phyloP scores from a whole-genome alignment of 2,888 invertebrate genomes.

The Rapana venosa region DNA sequence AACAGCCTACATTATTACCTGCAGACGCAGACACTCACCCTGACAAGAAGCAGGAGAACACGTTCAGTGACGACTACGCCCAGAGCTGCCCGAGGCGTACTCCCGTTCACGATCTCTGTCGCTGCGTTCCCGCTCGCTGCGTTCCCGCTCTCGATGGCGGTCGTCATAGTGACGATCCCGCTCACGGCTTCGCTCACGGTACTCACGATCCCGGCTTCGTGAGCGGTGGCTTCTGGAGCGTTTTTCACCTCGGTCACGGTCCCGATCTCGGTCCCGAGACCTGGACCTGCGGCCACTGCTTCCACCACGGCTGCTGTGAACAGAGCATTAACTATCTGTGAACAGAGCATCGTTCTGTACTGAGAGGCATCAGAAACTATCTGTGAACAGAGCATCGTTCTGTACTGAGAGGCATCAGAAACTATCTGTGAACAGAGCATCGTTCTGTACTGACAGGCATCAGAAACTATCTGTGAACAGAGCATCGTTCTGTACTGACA shows the following conservation, averaged over 20 bases:
- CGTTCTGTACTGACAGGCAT: too few species aligned
- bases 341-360: too few species aligned
- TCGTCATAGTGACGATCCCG: conserved; percentile 79
- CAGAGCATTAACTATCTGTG: not conserved
- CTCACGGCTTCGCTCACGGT: conserved; percentile 54
- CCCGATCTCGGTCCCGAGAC: conserved; percentile 84
- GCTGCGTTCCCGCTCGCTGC: conserved; percentile 70
- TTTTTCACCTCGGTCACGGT: conserved; percentile 74
- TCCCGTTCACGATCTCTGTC: conserved; percentile 55
- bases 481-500: too few species aligned
- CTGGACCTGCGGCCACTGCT: conserved; percentile 83
- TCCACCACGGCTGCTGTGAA: conserved; percentile 46
- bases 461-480: too few species aligned
- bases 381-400: too few species aligned
- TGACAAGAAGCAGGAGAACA: conserved; percentile 9
- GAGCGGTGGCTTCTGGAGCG: conserved; percentile 77
- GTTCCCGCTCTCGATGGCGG: conserved; percentile 79
- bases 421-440: too few species aligned
- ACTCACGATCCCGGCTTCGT: conserved; percentile 78
- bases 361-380: too few species aligned
- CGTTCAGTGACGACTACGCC: conserved; percentile 37
- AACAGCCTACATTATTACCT: not conserved
- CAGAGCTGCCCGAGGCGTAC: conserved; percentile 41
- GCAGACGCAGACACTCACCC: not conserved
- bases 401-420: too few species aligned